Conservation (phyloP, 2,113 vertebrate genomes). For the Heptranchias perlo region DNA sequence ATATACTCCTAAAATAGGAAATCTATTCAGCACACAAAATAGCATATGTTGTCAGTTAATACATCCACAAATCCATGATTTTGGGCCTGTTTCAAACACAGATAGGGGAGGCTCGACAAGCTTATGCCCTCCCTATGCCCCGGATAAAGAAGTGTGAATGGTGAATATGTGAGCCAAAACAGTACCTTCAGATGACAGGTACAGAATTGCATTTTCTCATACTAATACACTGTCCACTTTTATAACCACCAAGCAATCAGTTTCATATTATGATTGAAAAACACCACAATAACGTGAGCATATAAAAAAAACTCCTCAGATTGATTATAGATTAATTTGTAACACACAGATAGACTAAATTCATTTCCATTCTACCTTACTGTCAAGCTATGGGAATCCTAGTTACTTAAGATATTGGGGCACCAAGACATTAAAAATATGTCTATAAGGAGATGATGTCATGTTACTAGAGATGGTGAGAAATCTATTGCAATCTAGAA, state of each 20-base stretch:
- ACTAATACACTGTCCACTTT: neutral
- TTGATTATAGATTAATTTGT: no score
- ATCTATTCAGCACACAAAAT: no score
- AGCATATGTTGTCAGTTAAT: no score
- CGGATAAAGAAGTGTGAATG: neutral
- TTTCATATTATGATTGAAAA: neutral
- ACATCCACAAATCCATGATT: no score
- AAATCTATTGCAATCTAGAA: neutral
- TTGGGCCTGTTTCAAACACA: no score
- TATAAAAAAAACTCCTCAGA: no score
- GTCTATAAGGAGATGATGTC: neutral
- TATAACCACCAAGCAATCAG: neutral
- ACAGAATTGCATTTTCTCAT: neutral
- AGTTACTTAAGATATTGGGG: neutral
- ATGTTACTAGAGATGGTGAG: neutral
- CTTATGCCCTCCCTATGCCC: neutral
- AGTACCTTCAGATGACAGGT: neutral
- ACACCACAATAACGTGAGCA: no score
- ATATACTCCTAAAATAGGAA: no score
- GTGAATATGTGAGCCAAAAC: neutral
- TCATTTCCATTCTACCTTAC: no score
- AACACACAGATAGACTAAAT: no score
- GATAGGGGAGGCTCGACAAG: neutral
- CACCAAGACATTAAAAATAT: neutral
- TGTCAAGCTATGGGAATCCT: neutral